Evolutionary conservation across 2,797 vertebrate species (phyloP), one percentile per base, ranked within the genome.

Genomic region (Buceros bicornis): DNA sequence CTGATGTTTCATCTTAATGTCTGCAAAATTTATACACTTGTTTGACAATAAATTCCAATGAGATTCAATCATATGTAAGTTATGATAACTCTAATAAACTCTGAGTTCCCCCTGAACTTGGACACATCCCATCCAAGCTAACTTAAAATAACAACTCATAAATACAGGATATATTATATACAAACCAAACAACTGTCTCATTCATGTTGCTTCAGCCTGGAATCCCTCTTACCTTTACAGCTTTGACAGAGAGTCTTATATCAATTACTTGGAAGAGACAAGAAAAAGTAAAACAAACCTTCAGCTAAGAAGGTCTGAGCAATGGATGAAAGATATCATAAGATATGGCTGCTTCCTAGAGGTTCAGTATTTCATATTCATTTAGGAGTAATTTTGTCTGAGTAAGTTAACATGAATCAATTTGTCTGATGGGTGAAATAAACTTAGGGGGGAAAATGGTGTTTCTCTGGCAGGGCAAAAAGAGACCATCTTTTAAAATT

Each of bases 221-320:
- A 80, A 86, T 72, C 29, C 8, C 17, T 87, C 60, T 89, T 61
- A 70, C 29, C 31, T 31, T 85, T 60, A 86, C 24, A 79, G 40
- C 29, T 84, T 84, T 82, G 69, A 82, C 42, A 82, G 64, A 89
- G 13, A 54, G 61, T 21, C 28, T 82, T 95, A 73, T 76, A 86
- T 89, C 78, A 92, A 51, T 91, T 71, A 20, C n/a, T 90, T 73
- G 35, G 47, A 76, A 86, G 66, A 56, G 40, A 33, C 47, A 65
- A 71, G 48, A 58, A 65, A 80, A 89, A 95, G 51, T 73, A 87
- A 95, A 96, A 94, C 24, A 93, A 90, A 97, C 84, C 24, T 88
- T 78, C 40, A 45, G 62, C 35, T 94, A 82, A 80, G 54, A 78
- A 87, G 62, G 40, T 82, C 51, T 71, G 60, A 95, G 64, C 60